These are phyloP conservation scores for Reticulitermes speratus DNA, from an alignment of 1,140 invertebrate genomes.

Conservation along the genomic window DNA sequence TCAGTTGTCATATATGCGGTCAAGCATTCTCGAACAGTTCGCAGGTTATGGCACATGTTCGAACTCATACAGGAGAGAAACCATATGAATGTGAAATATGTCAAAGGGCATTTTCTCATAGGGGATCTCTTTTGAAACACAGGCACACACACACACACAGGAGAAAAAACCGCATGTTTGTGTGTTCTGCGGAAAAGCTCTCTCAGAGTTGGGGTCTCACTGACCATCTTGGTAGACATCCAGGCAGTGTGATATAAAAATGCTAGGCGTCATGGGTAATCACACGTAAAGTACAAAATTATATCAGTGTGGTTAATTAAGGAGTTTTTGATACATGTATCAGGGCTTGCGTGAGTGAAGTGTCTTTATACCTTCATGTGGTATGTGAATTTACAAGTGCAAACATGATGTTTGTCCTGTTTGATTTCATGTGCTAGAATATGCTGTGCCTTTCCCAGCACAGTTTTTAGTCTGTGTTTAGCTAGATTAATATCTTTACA, in stretches of 20 bases:
- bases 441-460: too few species aligned
- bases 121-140: slow-evolving; percentile 38
- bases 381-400: too few species aligned
- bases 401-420: too few species aligned
- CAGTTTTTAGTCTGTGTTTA: too few species aligned
- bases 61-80: slow-evolving; percentile 23
- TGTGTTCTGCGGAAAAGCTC: slow-evolving; percentile 63
- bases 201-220: slow-evolving; percentile 64
- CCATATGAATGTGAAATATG: background rate
- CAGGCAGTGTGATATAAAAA: slow-evolving; percentile 51
- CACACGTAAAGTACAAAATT: too few species aligned
- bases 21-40: background rate
- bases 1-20: slow-evolving; percentile 20
- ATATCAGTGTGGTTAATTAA: too few species aligned
- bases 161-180: slow-evolving; percentile 64
- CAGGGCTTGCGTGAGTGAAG: too few species aligned
- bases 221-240: slow-evolving; percentile 57
- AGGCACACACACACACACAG: slow-evolving; percentile 51
- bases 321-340: too few species aligned
- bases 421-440: too few species aligned
- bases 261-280: too few species aligned
- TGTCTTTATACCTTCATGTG: too few species aligned
- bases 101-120: background rate
- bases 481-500: too few species aligned
- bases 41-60: background rate